phyloP scores from a whole-genome alignment of 2,797 vertebrate genomes.

The Cetoscarus ocellatus region DNA sequence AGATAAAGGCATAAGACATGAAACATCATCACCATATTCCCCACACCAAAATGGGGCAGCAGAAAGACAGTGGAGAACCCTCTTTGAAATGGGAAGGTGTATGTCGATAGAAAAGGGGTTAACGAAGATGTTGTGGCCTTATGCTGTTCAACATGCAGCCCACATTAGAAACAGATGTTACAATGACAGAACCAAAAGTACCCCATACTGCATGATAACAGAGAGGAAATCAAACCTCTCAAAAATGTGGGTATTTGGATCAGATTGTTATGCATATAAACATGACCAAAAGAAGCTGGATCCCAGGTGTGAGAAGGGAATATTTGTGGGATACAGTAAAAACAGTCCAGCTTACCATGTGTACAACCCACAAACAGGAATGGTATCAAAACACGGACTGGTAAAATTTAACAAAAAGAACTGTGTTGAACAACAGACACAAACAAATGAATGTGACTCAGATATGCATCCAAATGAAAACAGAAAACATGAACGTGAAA shows the following conservation, averaged over 20 bases:
- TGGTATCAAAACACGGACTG: too few species aligned
- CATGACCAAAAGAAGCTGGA: background rate
- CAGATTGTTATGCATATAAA: background rate
- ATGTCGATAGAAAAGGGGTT: background rate
- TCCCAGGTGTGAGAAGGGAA: too few species aligned
- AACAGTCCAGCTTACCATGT: too few species aligned
- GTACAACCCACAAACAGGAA: too few species aligned
- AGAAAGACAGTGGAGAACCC: background rate
- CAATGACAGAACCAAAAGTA: background rate
- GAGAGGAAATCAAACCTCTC: background rate
- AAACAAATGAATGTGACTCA: background rate
- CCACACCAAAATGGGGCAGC: background rate
- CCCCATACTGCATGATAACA: background rate
- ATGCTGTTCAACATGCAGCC: background rate
- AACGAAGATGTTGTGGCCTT: background rate
- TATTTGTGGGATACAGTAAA: too few species aligned
- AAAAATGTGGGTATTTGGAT: conserved; percentile 1
- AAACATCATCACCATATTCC: background rate
- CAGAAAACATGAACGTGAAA: background rate
- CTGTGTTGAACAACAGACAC: background rate
- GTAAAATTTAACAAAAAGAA: too few species aligned
- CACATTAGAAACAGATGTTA: background rate
- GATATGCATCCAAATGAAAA: background rate
- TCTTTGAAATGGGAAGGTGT: background rate
- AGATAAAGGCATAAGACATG: background rate